Evolutionary conservation across 2,113 vertebrate species (phyloP), one percentile per base, ranked within the genome.

Genomic region (Cervus canadensis): DNA sequence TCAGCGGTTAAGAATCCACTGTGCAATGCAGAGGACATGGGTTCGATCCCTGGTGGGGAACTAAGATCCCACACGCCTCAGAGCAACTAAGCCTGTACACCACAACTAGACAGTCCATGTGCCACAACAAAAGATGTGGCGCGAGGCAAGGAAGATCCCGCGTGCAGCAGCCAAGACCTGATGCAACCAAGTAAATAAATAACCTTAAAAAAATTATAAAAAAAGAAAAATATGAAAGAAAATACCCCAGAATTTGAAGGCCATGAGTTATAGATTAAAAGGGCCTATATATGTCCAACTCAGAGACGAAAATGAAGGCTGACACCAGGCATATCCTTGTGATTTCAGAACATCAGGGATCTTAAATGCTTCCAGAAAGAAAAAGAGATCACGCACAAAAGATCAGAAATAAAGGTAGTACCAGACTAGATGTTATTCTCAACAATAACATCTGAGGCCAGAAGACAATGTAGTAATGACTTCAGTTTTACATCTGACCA

Each of bases 251-350:
- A 93, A 91, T 67, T 50, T 89, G 52, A 91, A 95, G 60, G 45
- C 93, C 84, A 93, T 83, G 15, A 82, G 56, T 54, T 26, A 74
- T n/a, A 96, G 54, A 83, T 23, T 89, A 89, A 85, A 96, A 96
- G 21, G 30, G 59, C 12, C 43, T 40, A 21, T 3, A 76, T 1
- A 23, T 45, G 36, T 36, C n/a, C n/a, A 90, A 92, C 19, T 96
- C 79, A 85, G 12, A 48, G 26, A 87, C n/a, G 54, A 93, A 91
- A 78, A 85, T 74, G 40, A 45, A 84, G 50, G 60, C 28, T 56
- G 74, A 78, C 8, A 71, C 2, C 11, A 87, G 43, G 26, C 36
- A 93, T 89, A 33, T 62, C 36, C 54, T 76, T 59, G 54, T 26
- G 56, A 84, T 67, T 67, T 86, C 28, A 43, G 43, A 89, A 60